Evolutionary conservation across 37 sponge, comb jelly and placozoan species (phyloP).

Genomic region (Cliona cf. orientalis): DNA sequence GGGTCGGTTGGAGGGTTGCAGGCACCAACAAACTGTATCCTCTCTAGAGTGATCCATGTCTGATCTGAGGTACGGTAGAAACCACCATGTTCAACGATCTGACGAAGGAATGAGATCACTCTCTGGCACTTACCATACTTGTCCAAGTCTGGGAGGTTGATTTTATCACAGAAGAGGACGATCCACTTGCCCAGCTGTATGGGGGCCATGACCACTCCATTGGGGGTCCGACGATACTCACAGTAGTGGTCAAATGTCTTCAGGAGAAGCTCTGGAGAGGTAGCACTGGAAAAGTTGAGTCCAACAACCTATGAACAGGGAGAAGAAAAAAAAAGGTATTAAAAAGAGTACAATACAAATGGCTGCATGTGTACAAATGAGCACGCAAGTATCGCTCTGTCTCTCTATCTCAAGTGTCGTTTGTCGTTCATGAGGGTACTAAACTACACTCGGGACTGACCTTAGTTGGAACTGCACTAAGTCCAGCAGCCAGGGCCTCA

Average conservation of each 20-base stretch:
- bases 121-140: constrained; percentile 91
- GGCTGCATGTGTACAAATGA: too few relatives aligned
- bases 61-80: constrained; percentile 94
- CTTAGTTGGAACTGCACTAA: too few relatives aligned
- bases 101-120: constrained; percentile 96
- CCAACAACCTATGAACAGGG: constrained; percentile 98
- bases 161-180: constrained; percentile 99
- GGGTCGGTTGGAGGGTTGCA: constrained; percentile 99
- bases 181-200: constrained; percentile 97
- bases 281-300: constrained; percentile 85
- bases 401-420: too few relatives aligned
- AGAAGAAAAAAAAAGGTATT: too few relatives aligned
- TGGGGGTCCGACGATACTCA: constrained; percentile 96
- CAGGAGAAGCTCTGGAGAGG: constrained; percentile 95
- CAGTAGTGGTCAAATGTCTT: constrained; percentile 98
- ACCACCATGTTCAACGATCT: constrained; percentile 96
- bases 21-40: constrained; percentile 98
- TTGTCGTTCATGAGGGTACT: too few relatives aligned
- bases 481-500: too few relatives aligned
- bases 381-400: too few relatives aligned
- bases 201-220: constrained; percentile 96
- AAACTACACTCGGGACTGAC: too few relatives aligned
- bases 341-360: too few relatives aligned
- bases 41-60: constrained; percentile 91
- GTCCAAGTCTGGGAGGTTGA: constrained; percentile 94